Base-by-base conservation (phyloP, 2,797 vertebrate genomes). In the Decapterus maruadsi region DNA sequence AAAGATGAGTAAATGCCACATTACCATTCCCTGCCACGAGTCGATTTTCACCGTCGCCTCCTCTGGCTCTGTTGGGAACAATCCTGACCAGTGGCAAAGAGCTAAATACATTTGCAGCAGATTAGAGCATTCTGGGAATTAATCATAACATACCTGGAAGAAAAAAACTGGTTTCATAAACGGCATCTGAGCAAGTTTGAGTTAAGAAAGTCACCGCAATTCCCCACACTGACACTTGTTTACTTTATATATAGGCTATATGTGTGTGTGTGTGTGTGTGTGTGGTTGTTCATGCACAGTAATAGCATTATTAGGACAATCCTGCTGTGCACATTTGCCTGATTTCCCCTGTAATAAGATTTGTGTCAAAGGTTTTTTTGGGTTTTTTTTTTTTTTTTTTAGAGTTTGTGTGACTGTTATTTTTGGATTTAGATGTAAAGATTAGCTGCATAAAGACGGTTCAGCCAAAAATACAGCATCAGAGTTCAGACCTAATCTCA, bases 81-180 rank as follows among this genome's bases (percentile, higher is more conserved):
- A 87, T 79, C 77, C 68, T 84, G 81, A 87, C 77, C 65, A 8
- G 36, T 66, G 81, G 81, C 84, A 61, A 68, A 26, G 50, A 74
- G 80, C 65, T 84, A 74, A 83, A 78, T 53, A 67, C 38, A 56
- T 72, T 66, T 59, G 38, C 53, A 46, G 61, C 64, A 81, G 78
- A 86, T 84, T 70, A 86, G 45, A 81, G 64, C 19, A 58, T 69
- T 57, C 46, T 78, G 61, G 20, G 65, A 85, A 84, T 83, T 73
- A 71, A 81, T 89, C 80, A 80, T 19, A 69, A 61, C 29, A 58
- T 29, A 82, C 69, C 68, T 81, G 64, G 56, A 75, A 75, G 69
- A 77, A 76, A 26, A 77, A 76, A 26, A 26, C 1, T 16, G 22
- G 6, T 63, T 56, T 63, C 42, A 69, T 53, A 38, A 77, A 72